Evolutionary conservation across 2,113 vertebrate species (phyloP).

Genomic region (Mionectes macconnelli): DNA sequence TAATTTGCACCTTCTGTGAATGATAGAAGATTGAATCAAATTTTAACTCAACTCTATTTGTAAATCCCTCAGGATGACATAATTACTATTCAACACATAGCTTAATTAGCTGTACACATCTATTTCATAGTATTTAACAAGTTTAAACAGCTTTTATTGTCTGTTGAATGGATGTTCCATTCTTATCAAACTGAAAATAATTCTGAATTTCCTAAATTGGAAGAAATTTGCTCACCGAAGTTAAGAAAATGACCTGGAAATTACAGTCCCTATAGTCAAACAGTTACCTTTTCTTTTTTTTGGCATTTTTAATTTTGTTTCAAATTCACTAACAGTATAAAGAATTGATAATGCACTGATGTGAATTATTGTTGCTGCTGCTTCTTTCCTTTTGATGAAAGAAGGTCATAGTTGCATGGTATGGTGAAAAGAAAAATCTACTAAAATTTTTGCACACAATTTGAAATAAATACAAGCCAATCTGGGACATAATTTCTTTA

Average conservation of each 20-base stretch:
- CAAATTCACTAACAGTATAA: not conserved
- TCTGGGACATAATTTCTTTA: not conserved
- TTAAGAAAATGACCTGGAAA: conserved; percentile 11
- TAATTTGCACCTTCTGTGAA: conserved; percentile 74
- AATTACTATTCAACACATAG: conserved; percentile 84
- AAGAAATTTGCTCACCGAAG: conserved; percentile 11
- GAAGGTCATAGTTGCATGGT: not conserved
- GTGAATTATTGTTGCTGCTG: not conserved
- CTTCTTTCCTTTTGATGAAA: not conserved
- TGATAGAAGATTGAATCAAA: conserved; percentile 77
- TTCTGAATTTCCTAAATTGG: conserved; percentile 2
- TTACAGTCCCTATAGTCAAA: not conserved
- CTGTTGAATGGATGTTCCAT: conserved; percentile 32
- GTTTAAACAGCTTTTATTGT: conserved; percentile 60
- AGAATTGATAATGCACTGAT: not conserved
- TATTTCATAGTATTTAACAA: conserved; percentile 71
- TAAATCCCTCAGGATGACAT: conserved; percentile 79
- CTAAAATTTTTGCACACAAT: not conserved
- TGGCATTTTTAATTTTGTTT: not conserved
- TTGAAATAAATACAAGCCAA: not conserved
- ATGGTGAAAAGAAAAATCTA: not conserved
- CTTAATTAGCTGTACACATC: conserved; percentile 79
- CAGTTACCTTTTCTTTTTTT: not conserved
- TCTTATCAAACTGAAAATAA: conserved; percentile 38
- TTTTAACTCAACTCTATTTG: conserved; percentile 80